Conservation (phyloP, 2,888 invertebrate genomes). For the Stratiomys singularior region DNA sequence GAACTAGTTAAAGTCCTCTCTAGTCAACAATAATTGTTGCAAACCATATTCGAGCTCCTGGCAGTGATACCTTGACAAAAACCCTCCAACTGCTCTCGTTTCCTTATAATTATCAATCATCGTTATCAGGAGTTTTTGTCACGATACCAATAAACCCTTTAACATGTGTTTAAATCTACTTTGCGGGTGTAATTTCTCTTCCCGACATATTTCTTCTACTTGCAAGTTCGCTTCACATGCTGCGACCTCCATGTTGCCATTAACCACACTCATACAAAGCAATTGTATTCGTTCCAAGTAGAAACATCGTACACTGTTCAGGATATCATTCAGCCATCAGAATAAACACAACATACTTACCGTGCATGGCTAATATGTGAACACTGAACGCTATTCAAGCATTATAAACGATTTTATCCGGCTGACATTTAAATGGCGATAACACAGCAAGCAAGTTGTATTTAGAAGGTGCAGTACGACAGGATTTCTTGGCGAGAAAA, state of each 20-base stretch:
- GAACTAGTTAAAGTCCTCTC: too few species aligned
- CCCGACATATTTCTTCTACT: background rate
- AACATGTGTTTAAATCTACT: background rate
- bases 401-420: slow-evolving; percentile 38
- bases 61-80: background rate
- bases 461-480: background rate
- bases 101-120: background rate
- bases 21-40: too few species aligned
- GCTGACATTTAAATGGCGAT: slow-evolving; percentile 15
- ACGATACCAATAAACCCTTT: background rate
- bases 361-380: background rate
- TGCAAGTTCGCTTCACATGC: background rate
- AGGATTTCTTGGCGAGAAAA: background rate
- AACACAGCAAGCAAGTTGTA: background rate
- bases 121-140: background rate
- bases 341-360: slow-evolving; percentile 9
- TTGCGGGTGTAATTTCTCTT: background rate
- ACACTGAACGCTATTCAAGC: background rate
- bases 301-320: slow-evolving; percentile 1
- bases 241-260: background rate
- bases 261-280: background rate
- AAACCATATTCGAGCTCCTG: too few species aligned
- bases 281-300: slow-evolving; percentile 6
- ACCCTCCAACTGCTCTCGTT: background rate
- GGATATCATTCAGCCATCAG: slow-evolving; percentile 36